Base-by-base conservation (phyloP, 2,113 vertebrate genomes). In the Oceanites oceanicus region DNA sequence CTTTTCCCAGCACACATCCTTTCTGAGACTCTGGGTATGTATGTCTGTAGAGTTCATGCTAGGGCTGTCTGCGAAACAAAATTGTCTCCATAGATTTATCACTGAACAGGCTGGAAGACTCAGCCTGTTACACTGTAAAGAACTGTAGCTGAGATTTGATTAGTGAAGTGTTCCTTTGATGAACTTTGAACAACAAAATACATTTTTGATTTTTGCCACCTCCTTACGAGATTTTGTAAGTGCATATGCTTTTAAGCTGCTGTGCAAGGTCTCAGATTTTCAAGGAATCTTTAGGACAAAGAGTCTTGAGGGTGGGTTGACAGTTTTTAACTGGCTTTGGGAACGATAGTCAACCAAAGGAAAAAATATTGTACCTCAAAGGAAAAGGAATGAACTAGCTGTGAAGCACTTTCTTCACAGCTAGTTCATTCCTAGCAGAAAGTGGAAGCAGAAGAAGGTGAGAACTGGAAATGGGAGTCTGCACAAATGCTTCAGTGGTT, bases 31-130 rank as follows among this genome's bases (percentile, higher is more conserved):
- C 11, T 44, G 34, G 8, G 13, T 85, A 40, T 70, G 40, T 36
- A 15, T 0, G 1, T 50, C 15, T 26, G 0, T 23, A 23, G 27
- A 34, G 14, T 21, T 87, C 40, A 10, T 44, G 20, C 44, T 26
- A 36, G 32, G 44, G 45, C 20, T 62, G 6, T 27, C 52, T 71
- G 19, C 77, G 76, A 80, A 88, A 59, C n/a, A 38, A 29, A 91
- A 38, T 44, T 75, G 11, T 62, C 55, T 53, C 13, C 32, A 6
- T 20, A 44, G 55, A 34, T 77, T 42, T 73, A 26, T 47, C 34
- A 61, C 38, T 62, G 47, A 59, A 7, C 19, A 78, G 61, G 25
- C 47, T 67, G 50, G 23, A 88, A 45, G 34, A 25, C 26, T 30
- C 22, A 2, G 30, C 55, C 40, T 85, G 26, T 70, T 36, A 38